Evolutionary conservation across 2,113 vertebrate genomes (phyloP).

Genomic region (Protomyctophum bolini): DNA sequence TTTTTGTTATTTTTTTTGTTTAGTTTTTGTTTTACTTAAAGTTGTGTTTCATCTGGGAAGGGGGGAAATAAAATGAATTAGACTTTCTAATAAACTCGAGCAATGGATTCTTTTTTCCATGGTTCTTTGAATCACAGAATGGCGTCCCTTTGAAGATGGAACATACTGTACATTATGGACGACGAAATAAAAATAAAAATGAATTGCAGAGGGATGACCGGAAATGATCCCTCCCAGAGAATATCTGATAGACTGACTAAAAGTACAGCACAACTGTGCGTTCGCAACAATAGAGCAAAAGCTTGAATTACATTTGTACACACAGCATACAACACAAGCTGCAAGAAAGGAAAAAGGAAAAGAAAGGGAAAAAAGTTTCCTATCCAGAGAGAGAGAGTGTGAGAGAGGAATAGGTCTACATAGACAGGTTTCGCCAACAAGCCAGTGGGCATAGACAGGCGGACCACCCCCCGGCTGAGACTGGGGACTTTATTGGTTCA

Average conservation of each 20-base stretch:
- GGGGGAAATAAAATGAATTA: constrained; percentile 70
- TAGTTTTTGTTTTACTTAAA: constrained; percentile 59
- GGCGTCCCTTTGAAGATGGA: neutral
- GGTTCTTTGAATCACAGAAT: constrained; percentile 48
- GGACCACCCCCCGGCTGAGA: too few relatives aligned
- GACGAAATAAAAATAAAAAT: neutral
- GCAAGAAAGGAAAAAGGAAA: too few relatives aligned
- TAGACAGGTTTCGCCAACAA: too few relatives aligned
- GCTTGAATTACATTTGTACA: too few relatives aligned
- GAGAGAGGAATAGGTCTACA: too few relatives aligned
- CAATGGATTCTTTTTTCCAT: constrained; percentile 56
- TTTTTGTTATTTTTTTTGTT: constrained; percentile 47
- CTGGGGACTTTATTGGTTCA: too few relatives aligned
- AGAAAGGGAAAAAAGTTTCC: too few relatives aligned
- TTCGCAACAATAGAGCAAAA: neutral
- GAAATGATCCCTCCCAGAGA: too few relatives aligned
- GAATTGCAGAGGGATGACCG: too few relatives aligned
- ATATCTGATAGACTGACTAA: neutral
- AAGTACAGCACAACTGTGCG: neutral
- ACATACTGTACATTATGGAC: neutral
- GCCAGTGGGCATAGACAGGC: too few relatives aligned
- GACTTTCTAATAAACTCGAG: constrained; percentile 76
- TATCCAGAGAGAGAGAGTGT: too few relatives aligned
- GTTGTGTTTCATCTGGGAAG: constrained; percentile 61
- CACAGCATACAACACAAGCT: too few relatives aligned